Evolutionary conservation across 2,888 invertebrate species (phyloP).

Genomic region (Abscondita cerata): DNA sequence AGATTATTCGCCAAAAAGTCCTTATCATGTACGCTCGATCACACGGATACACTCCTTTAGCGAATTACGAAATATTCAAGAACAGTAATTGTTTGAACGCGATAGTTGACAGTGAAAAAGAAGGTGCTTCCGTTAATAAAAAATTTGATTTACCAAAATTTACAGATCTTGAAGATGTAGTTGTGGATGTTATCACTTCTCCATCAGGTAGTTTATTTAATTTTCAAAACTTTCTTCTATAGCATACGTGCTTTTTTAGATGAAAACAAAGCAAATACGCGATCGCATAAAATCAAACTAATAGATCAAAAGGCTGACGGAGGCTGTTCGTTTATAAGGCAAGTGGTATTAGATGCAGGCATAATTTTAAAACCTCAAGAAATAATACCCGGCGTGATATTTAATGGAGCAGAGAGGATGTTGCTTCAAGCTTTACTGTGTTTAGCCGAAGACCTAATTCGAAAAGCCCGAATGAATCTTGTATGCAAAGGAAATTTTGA

Average conservation of each 20-base stretch:
- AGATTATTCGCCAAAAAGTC: conserved; percentile 59
- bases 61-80: conserved; percentile 43
- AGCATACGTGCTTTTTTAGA: conserved; percentile 20
- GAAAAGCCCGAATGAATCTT: conserved; percentile 48
- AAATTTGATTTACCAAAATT: background rate
- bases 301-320: conserved; percentile 46
- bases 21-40: conserved; percentile 60
- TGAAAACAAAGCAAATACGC: background rate
- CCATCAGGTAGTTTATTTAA: conserved; percentile 8
- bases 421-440: conserved; percentile 62
- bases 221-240: too few species aligned
- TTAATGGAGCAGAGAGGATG: conserved; percentile 60
- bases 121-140: background rate
- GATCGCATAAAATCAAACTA: conserved; percentile 33
- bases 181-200: conserved; percentile 15
- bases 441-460: conserved; percentile 62
- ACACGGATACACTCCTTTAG: conserved; percentile 58
- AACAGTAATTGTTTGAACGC: conserved; percentile 27
- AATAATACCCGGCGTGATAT: conserved; percentile 57
- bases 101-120: conserved; percentile 13
- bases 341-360: conserved; percentile 58
- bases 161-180: conserved; percentile 16
- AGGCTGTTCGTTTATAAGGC: conserved; percentile 57
- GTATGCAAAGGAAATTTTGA: conserved; percentile 44
- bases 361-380: conserved; percentile 59